Evolutionary conservation across 1,140 invertebrate genomes (phyloP).

Genomic region (Ephestia elutella): DNA sequence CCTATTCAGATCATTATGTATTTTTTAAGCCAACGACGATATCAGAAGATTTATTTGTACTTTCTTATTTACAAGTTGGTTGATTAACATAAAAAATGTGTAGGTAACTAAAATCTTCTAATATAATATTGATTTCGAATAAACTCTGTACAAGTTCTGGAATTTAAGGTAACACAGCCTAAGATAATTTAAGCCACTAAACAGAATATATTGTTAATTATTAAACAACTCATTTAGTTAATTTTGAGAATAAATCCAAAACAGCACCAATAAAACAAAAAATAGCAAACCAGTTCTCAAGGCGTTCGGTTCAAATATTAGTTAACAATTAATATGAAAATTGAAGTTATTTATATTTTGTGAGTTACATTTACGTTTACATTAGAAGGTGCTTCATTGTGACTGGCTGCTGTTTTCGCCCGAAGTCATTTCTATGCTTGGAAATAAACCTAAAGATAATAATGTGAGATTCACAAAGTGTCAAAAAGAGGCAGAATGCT

Average conservation of each 20-base stretch:
- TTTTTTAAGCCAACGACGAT: no score
- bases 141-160: no score
- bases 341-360: background rate
- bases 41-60: no score
- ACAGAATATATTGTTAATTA: constrained; percentile 3
- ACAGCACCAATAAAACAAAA: background rate
- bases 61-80: no score
- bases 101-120: no score
- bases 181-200: background rate
- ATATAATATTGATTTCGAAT: no score
- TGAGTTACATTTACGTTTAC: background rate
- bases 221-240: background rate
- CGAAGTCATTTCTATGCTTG: background rate
- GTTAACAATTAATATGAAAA: background rate
- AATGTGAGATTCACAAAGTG: background rate
- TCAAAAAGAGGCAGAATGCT: background rate
- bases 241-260: background rate
- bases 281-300: constrained; percentile 6
- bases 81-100: no score
- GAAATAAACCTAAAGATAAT: background rate
- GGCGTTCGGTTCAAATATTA: background rate
- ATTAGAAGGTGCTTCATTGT: constrained; percentile 1
- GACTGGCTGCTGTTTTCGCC: background rate
- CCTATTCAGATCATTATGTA: no score
- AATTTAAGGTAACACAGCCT: no score